Percentiles rank a stretch among this genome's conserved stretches.
These are phyloP conservation scores for Quiscalus mexicanus DNA, from an alignment of 2,113 vertebrate species.

Conservation along the genomic window DNA sequence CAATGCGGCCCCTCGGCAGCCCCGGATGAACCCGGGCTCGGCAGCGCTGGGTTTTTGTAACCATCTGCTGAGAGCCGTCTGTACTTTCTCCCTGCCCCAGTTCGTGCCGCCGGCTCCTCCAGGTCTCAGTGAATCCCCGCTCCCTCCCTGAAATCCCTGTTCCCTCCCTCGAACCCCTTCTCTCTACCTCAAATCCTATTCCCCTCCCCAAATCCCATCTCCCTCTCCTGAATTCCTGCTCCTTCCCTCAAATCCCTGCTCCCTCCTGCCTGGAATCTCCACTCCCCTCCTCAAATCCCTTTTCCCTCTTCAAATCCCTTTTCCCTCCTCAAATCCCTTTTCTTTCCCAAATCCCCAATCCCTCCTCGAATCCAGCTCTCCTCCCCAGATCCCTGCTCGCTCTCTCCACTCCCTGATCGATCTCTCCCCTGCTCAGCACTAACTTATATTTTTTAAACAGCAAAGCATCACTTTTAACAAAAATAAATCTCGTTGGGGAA, in stretches of 20 bases:
- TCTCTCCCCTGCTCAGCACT: not conserved
- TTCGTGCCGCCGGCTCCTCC: not conserved
- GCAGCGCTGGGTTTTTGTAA: not conserved
- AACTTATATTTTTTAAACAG: not conserved
- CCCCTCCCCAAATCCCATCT: not conserved
- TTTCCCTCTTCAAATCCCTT: not conserved
- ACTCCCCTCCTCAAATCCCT: no score
- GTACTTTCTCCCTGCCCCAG: conserved; percentile 6
- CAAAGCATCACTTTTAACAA: not conserved
- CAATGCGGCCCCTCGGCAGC: not conserved
- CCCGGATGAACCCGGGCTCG: conserved; percentile 12
- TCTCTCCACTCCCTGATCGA: not conserved
- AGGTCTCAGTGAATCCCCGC: not conserved
- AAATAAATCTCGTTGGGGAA: not conserved
- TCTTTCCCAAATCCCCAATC: not conserved
- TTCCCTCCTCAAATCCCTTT: not conserved
- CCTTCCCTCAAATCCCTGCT: not conserved
- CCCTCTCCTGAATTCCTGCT: not conserved
- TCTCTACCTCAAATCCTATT: rapidly evolving
- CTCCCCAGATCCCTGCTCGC: not conserved
- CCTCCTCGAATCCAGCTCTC: not conserved
- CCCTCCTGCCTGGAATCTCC: no score
- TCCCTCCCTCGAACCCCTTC: not conserved
- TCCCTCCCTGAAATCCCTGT: not conserved
- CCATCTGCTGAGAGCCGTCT: not conserved